Evolutionary conservation across 2,797 vertebrate genomes (phyloP), one percentile per base, ranked within the genome.

Genomic region (Takifugu rubripes): DNA sequence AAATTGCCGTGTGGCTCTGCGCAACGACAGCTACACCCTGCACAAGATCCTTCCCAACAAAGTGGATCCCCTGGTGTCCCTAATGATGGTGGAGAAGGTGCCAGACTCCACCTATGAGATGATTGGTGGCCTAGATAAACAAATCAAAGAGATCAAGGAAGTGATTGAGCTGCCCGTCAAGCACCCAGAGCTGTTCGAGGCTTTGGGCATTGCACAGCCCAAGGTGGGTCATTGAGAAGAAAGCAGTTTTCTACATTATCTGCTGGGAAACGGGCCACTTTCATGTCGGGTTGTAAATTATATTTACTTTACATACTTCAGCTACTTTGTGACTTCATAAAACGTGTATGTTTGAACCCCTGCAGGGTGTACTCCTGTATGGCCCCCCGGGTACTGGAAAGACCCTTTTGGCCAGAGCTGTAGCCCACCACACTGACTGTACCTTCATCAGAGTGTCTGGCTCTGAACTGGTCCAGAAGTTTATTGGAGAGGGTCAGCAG

Each of bases 11-110:
- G 97, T 99, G 63, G 97, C 97, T 16, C 88, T 99, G 53, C 92
- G 96, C 44, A 99, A 99, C 0, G 97, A 98, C 86, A 99, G 97
- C 84, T 99, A 99, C 88, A 99, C 97, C 0, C 91, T 99, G 45
- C 97, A 99, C 89, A 99, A 99, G 90, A 99, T 99, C 85, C 85
- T 99, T 29, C 97, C 97, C 67, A 99, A 99, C 86, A 99, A 99
- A 75, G 97, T 99, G 75, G 97, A 99, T 64, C 97, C 97, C 0
- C 90, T 99, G 0, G 97, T 99, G 7, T 99, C 97, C 0, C 90
- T 99, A 25, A 99, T 99, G 97, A 99, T 99, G 97, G 97, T 99
- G 77, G 97, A 99, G 82, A 99, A 99, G 65, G 97, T 99, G 16
- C 97, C 97, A 0, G 97, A 99, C 74, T 99, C 97, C 25, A 99